A percentile compares a stretch with the other conserved stretches of the same genome.
phyloP scores from a whole-genome alignment of 1,140 invertebrate species.

The Pentalonia nigronervosa region DNA sequence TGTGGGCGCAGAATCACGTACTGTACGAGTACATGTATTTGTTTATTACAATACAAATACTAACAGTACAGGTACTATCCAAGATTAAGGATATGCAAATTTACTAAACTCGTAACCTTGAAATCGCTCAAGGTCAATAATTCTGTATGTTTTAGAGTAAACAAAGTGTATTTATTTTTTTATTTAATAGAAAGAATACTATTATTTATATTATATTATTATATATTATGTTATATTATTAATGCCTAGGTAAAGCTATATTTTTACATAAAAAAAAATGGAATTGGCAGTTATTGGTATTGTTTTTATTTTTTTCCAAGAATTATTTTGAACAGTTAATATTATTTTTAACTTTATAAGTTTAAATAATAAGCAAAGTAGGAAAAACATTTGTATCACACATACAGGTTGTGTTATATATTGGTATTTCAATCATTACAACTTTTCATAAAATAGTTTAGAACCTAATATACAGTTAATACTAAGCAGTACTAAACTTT shows the following conservation, averaged over 20 bases:
- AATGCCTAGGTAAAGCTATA: not conserved
- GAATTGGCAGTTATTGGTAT: not conserved
- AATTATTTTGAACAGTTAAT: no score
- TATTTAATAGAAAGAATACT: not conserved
- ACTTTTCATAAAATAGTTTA: no score
- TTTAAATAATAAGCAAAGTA: no score
- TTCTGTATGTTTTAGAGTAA: not conserved
- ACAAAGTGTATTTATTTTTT: not conserved
- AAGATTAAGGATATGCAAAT: not conserved
- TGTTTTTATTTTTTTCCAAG: not conserved
- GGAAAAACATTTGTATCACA: no score
- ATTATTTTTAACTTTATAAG: no score
- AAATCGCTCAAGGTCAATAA: not conserved
- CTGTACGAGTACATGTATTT: not conserved
- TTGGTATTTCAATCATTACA: no score
- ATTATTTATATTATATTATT: no score
- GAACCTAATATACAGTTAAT: no score
- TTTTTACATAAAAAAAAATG: not conserved
- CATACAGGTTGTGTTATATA: no score
- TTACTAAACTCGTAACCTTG: not conserved
- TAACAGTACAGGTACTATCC: not conserved
- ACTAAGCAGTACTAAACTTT: no score
- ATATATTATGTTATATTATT: not conserved
- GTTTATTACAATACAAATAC: not conserved
- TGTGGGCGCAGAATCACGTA: not conserved